Evolutionary conservation across 2,888 invertebrate species (phyloP).

Genomic region (Saturnia pavonia): DNA sequence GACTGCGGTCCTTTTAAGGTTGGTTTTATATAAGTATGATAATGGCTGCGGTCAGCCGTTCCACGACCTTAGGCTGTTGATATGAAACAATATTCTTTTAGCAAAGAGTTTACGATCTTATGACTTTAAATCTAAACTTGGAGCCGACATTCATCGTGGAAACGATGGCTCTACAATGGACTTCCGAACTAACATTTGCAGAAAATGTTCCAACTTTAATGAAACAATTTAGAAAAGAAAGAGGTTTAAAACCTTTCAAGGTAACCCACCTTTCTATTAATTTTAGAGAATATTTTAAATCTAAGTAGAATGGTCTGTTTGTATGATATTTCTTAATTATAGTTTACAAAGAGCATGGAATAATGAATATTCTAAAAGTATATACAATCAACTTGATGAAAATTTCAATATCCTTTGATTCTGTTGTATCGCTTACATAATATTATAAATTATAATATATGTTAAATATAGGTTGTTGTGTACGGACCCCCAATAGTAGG

Average conservation of each 20-base stretch:
- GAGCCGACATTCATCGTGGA: slow-evolving; percentile 81
- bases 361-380: too few relatives aligned
- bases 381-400: too few relatives aligned
- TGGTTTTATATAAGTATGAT: too few relatives aligned
- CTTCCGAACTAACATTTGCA: slow-evolving; percentile 75
- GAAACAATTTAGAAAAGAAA: slow-evolving; percentile 74
- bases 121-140: slow-evolving; percentile 82
- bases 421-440: not conserved
- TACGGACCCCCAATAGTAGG: slow-evolving; percentile 86
- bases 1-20: too few relatives aligned
- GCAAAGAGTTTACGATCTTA: slow-evolving; percentile 81
- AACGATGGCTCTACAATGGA: slow-evolving; percentile 77
- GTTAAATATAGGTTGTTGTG: slow-evolving; percentile 64
- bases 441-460: not conserved
- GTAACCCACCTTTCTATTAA: slow-evolving; percentile 34
- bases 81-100: slow-evolving; percentile 40
- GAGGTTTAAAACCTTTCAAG: slow-evolving; percentile 82
- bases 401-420: not conserved
- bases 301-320: too few relatives aligned
- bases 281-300: not conserved
- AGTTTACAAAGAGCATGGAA: too few relatives aligned
- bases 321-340: too few relatives aligned
- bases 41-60: not conserved
- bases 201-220: slow-evolving; percentile 71
- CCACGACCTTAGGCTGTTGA: not conserved